These are phyloP conservation scores for Pseudococcus longispinus DNA, from an alignment of 2,888 invertebrate genomes.

Conservation along the genomic window DNA sequence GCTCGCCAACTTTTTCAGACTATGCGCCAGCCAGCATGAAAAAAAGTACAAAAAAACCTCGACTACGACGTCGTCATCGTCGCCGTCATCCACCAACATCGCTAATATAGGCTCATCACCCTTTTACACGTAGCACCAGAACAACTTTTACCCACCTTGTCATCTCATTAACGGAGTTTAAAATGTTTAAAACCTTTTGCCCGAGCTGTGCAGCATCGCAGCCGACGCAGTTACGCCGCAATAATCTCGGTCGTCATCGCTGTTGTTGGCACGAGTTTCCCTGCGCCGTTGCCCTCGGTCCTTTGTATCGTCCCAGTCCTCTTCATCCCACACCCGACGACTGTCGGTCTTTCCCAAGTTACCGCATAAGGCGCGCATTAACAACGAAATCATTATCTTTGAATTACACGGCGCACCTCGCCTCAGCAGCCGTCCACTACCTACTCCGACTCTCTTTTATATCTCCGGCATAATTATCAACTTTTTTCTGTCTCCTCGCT, in stretches of 20 bases:
- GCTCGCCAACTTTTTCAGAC: not conserved
- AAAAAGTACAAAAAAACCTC: not conserved
- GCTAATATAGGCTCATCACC: conserved; percentile 22
- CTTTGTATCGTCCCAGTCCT: too few species aligned
- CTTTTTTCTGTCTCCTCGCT: not conserved
- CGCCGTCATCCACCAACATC: not conserved
- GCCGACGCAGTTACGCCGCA: not conserved
- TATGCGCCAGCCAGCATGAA: not conserved
- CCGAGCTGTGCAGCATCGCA: not conserved
- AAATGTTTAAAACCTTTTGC: conserved; percentile 21
- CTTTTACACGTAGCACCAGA: not conserved
- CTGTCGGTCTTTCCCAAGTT: not conserved
- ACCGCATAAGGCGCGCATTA: not conserved
- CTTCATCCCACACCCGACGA: not conserved
- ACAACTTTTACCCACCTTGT: conserved; percentile 21
- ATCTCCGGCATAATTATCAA: conserved; percentile 14
- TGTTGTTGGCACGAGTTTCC: conserved; percentile 15
- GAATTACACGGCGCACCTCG: conserved; percentile 2
- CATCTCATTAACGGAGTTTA: conserved; percentile 34
- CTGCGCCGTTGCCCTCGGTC: not conserved
- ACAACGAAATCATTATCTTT: conserved; percentile 37
- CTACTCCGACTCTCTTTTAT: not conserved
- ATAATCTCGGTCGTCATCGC: conserved; percentile 28
- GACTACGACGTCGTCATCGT: not conserved
- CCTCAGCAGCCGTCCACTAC: not conserved